phyloP scores from a whole-genome alignment of 1,140 invertebrate genomes.

The Aphis gossypii region DNA sequence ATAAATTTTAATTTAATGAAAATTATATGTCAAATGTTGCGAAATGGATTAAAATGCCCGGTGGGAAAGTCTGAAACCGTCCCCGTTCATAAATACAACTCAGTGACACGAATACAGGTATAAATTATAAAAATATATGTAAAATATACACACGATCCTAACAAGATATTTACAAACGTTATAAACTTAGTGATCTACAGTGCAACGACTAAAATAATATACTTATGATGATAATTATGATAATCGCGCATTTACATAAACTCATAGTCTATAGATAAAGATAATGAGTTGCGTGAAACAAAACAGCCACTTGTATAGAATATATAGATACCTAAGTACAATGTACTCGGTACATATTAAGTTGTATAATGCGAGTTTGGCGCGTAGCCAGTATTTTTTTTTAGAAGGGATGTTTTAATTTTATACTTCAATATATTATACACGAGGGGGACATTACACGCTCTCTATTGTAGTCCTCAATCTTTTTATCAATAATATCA shows the following conservation, averaged over 20 bases:
- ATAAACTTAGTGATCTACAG: background rate
- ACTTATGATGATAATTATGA: background rate
- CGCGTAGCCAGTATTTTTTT: too few species aligned
- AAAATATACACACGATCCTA: background rate
- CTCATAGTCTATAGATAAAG: background rate
- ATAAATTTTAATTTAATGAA: background rate
- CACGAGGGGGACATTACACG: too few species aligned
- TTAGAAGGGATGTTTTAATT: too few species aligned
- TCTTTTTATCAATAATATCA: too few species aligned
- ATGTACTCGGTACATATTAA: background rate
- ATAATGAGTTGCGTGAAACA: background rate
- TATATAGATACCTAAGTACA: background rate
- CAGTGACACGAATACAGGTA: background rate
- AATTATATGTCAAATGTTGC: background rate
- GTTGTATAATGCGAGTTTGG: background rate
- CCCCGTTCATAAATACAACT: background rate
- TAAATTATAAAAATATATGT: background rate
- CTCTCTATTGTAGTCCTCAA: too few species aligned
- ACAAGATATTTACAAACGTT: background rate
- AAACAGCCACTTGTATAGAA: background rate
- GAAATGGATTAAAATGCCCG: background rate
- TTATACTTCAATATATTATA: too few species aligned
- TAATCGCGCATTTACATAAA: background rate
- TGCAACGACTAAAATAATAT: background rate
- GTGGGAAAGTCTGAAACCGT: background rate